phyloP scores from a whole-genome alignment of 2,888 invertebrate species.

The Acrobasis repandana region DNA sequence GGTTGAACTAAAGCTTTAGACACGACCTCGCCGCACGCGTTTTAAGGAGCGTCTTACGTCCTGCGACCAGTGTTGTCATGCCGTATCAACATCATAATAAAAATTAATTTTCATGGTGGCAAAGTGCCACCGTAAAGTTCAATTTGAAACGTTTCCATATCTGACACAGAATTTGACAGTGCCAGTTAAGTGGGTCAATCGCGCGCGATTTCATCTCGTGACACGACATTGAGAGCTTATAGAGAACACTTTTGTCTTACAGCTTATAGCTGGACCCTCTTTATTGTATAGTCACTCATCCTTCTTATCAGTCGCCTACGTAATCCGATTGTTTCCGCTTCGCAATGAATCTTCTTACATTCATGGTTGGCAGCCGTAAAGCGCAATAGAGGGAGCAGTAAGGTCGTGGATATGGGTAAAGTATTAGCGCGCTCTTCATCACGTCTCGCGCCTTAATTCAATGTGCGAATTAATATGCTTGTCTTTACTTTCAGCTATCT shows the following conservation, averaged over 20 bases:
- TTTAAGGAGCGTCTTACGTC: not conserved
- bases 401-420: conserved; percentile 18
- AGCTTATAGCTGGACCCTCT: no score
- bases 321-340: not conserved
- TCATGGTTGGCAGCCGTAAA: not conserved
- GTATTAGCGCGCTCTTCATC: conserved; percentile 23
- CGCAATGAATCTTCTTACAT: not conserved
- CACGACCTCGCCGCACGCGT: conserved; percentile 11
- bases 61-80: not conserved
- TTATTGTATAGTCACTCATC: no score
- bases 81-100: not conserved
- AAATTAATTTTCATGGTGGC: not conserved
- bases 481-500: conserved; percentile 14
- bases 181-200: no score
- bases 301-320: no score
- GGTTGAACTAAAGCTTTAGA: conserved; percentile 24
- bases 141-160: no score
- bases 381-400: not conserved
- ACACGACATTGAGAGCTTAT: no score
- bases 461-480: conserved; percentile 37
- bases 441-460: conserved; percentile 37
- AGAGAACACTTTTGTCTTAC: no score
- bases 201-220: no score
- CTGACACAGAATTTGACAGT: no score
- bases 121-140: not conserved